A percentile compares a stretch with the other conserved stretches of the same genome.
phyloP scores from a whole-genome alignment of 2,797 vertebrate species.

The Sebastes kiyomatsui region DNA sequence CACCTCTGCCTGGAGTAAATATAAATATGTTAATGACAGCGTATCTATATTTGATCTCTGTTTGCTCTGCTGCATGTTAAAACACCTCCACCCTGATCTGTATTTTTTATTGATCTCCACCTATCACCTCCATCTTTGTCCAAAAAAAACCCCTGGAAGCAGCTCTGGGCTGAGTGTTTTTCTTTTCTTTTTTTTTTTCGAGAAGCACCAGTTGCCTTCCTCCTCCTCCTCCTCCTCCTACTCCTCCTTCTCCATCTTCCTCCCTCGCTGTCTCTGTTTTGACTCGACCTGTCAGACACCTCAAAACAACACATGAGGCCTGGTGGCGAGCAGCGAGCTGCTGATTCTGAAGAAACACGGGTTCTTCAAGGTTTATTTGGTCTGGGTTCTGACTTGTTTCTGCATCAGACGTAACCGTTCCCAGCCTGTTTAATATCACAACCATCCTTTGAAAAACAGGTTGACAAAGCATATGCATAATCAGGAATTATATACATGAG shows the following conservation, averaged over 20 bases:
- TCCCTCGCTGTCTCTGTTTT: conserved; percentile 23
- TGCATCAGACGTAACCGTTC: not conserved
- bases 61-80: not conserved
- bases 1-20: no score
- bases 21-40: no score
- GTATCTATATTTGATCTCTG: not conserved
- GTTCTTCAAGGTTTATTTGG: not conserved
- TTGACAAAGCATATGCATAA: not conserved
- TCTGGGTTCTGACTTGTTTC: not conserved
- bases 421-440: not conserved
- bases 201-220: not conserved
- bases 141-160: not conserved
- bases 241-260: conserved; percentile 1
- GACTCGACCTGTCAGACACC: conserved; percentile 35
- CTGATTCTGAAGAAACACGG: not conserved
- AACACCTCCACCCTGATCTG: not conserved
- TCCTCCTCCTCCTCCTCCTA: not conserved
- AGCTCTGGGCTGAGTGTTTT: not conserved
- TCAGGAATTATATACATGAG: not conserved
- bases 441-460: not conserved
- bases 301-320: conserved; percentile 16
- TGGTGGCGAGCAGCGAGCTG: not conserved
- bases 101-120: not conserved
- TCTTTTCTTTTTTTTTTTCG: not conserved
- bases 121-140: not conserved